These are phyloP conservation scores for Pan troglodytes DNA, from an alignment of 2,113 vertebrate species.

Conservation along the genomic window NHGRI_mPanTro3-v2.1_pri NC_072398.2:89109001-89109500, in stretches of 20 bases:
- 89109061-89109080: slow-evolving; percentile 85
- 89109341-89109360: not conserved
- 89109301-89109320: slow-evolving; percentile 40
- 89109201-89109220: slow-evolving; percentile 86
- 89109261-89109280: slow-evolving; percentile 87
- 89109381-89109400: not conserved
- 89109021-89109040: slow-evolving; percentile 70
- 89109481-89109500: not conserved
- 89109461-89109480: not conserved
- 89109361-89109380: not conserved
- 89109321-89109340: not conserved
- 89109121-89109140: slow-evolving; percentile 87
- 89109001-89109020: slow-evolving; percentile 86
- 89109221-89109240: slow-evolving; percentile 79
- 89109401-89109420: not conserved
- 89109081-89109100: slow-evolving; percentile 85
- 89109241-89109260: slow-evolving; percentile 87
- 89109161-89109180: slow-evolving; percentile 84
- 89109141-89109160: slow-evolving; percentile 89
- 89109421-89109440: not conserved
- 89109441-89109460: not conserved
- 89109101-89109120: slow-evolving; percentile 85
- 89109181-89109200: slow-evolving; percentile 90
- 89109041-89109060: slow-evolving; percentile 84
- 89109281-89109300: slow-evolving; percentile 86